Evolutionary conservation across 2,888 invertebrate genomes (phyloP), one percentile per base, ranked within the genome.

Genomic region (Adelognathus sp.): DNA sequence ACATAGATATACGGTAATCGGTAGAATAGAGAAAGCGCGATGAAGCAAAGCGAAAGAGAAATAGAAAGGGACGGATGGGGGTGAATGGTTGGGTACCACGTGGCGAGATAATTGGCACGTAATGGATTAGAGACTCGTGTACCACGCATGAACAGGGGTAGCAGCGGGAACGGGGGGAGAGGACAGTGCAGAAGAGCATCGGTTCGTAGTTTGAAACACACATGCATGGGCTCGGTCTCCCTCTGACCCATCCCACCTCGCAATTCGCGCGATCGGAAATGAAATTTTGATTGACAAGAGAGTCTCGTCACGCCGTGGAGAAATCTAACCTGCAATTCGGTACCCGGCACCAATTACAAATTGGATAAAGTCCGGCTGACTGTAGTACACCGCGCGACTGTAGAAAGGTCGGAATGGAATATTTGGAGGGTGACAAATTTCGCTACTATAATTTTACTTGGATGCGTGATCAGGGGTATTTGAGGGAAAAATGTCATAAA

Each of bases 301-400:
- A 81, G 85, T 82, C 84, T 83, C 87, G 87, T 88, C 86, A 85
- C 82, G 86, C 86, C 83, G 86, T 85, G 79, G 81, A 86, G 88
- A 87, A 90, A 90, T 86, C 87, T 86, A 90, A 83, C 89, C 89
- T 85, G 79, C 87, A 88, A 90, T 90, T 89, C 85, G 83, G 82
- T 80, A 64, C 46, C 69, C 58, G 46, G 58, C 58, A 70, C 58
- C 79, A 71, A 78, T 78, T 74, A 78, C 78, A 61, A 73, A 78
- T 64, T 69, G 46, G 69, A 70, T 74, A 73, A 64, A 73, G 67
- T 67, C 54, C 54, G 29, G 39, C 6, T 27, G 54, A 54, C 54
- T 41, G 27, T 66, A 11, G 64, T 16, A 24, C 14, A 18, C 9
- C 9, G 36, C n/a, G 50, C 9, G 50, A n/a, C n/a, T n/a, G n/a